A percentile compares a stretch with the other conserved stretches of the same genome.
phyloP scores from a whole-genome alignment of 2,888 invertebrate species.

The Stenchaetothrips biformis region DNA sequence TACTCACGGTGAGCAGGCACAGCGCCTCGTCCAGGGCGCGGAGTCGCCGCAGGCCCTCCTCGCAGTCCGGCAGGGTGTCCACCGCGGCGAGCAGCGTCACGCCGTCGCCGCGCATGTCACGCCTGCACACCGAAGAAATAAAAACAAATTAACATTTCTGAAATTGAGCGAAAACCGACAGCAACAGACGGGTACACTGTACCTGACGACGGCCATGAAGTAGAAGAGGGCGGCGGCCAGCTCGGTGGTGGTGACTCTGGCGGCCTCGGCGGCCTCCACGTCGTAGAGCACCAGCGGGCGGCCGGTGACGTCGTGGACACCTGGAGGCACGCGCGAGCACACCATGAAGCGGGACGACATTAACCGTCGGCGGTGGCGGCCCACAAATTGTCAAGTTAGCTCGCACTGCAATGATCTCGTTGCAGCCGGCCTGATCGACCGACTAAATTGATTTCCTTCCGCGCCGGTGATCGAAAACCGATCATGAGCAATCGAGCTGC shows the following conservation, averaged over 20 bases:
- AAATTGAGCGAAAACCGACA: not conserved
- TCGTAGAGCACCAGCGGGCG: slow-evolving; percentile 63
- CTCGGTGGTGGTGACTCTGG: slow-evolving; percentile 49
- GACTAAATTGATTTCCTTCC: too few species aligned
- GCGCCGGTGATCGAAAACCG: too few species aligned
- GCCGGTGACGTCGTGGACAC: slow-evolving; percentile 60
- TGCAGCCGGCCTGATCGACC: too few species aligned
- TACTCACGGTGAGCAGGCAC: slow-evolving; percentile 3
- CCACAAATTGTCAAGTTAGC: not conserved
- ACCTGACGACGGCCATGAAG: not conserved
- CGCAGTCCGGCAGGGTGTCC: slow-evolving; percentile 16
- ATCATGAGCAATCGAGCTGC: too few species aligned
- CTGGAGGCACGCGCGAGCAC: slow-evolving; percentile 46
- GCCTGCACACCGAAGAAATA: not conserved
- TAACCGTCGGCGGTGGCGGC: not conserved
- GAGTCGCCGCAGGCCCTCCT: not conserved
- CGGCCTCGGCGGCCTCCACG: slow-evolving; percentile 61
- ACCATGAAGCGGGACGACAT: not conserved
- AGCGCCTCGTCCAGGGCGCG: slow-evolving; percentile 10
- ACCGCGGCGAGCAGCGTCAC: slow-evolving; percentile 26
- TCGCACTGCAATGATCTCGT: too few species aligned
- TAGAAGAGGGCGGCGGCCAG: not conserved
- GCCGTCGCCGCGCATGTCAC: slow-evolving; percentile 32
- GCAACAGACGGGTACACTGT: not conserved
- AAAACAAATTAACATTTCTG: not conserved